Conservation (phyloP, 2,888 invertebrate genomes). For the Lepidonotus clava region DNA sequence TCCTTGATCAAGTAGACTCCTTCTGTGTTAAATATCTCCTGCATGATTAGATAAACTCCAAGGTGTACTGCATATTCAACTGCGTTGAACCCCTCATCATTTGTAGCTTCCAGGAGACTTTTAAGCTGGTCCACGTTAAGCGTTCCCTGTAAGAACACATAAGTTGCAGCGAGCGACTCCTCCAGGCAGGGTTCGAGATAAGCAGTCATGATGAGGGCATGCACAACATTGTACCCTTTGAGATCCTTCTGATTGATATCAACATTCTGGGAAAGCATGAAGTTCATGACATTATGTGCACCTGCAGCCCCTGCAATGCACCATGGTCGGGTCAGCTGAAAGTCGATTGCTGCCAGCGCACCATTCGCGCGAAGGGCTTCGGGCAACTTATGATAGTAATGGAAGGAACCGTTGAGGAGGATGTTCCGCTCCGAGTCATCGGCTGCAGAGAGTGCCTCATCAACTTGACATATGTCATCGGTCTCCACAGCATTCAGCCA, state of each 20-base stretch:
- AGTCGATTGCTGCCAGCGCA: background rate
- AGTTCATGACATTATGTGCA: background rate
- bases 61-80: constrained; percentile 30
- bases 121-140: background rate
- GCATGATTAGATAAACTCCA: background rate
- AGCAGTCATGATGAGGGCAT: background rate
- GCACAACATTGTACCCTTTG: background rate
- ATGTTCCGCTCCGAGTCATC: background rate
- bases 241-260: background rate
- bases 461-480: background rate
- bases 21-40: background rate
- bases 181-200: background rate
- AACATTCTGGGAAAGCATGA: background rate
- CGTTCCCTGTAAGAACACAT: background rate
- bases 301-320: background rate
- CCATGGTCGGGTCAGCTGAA: constrained; percentile 11
- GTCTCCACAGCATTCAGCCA: background rate
- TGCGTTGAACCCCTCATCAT: background rate
- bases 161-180: background rate
- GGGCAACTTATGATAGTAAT: background rate
- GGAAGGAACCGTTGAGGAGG: constrained; percentile 6
- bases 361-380: background rate
- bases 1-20: background rate
- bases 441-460: background rate
- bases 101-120: background rate